Conservation (phyloP, 2,797 vertebrate species). For the Bradypodion ventrale region DNA sequence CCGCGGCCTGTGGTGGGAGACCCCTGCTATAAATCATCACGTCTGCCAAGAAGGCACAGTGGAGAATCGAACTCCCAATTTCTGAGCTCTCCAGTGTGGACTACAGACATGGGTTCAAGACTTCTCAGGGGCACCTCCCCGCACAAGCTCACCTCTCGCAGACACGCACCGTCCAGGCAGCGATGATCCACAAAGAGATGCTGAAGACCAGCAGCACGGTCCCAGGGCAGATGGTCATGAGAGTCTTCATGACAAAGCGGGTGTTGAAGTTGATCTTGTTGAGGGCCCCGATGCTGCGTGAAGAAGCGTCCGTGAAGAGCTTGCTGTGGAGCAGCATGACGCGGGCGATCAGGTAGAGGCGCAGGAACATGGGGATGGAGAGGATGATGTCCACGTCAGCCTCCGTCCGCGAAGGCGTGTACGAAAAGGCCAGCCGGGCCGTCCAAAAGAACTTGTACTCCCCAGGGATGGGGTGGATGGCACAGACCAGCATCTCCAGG, state of each 20-base stretch:
- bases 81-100: too few species aligned
- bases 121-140: too few species aligned
- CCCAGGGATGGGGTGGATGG: conserved; percentile 94
- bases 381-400: conserved; percentile 98
- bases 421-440: conserved; percentile 93
- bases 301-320: conserved; percentile 93
- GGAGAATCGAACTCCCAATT: too few species aligned
- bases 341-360: conserved; percentile 95
- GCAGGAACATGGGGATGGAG: conserved; percentile 98
- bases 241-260: conserved; percentile 98
- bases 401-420: conserved; percentile 89
- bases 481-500: conserved; percentile 96
- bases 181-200: conserved; percentile 98
- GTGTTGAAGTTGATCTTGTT: conserved; percentile 98
- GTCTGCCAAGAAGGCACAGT: too few species aligned
- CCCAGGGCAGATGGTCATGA: conserved; percentile 98
- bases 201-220: conserved; percentile 98
- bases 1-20: too few species aligned
- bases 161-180: conserved; percentile 96
- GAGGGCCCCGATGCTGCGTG: conserved; percentile 90
- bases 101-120: too few species aligned
- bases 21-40: too few species aligned
- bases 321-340: conserved; percentile 85
- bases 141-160: conserved; percentile 88
- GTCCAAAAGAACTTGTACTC: conserved; percentile 93